A percentile compares a stretch with the other conserved stretches of the same genome.
Conservation (phyloP, 1,140 invertebrate species). For the Anoplophora glabripennis region DNA sequence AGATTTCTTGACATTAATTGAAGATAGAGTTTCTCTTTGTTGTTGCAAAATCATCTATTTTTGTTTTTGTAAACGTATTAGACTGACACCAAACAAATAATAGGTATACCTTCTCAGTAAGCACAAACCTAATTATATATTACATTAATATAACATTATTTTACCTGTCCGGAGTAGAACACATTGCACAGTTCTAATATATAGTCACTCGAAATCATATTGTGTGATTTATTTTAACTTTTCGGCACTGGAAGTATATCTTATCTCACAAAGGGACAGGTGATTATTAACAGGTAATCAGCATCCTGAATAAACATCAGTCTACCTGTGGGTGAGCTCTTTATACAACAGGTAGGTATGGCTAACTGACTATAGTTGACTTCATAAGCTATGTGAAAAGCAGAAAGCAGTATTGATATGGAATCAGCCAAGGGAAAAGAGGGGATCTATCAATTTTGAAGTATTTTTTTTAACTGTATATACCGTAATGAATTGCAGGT, state of each 20-base stretch:
- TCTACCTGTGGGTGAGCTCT: constrained; percentile 12
- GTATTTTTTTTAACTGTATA: too few relatives aligned
- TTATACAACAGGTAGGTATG: constrained; percentile 7
- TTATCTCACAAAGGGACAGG: too few relatives aligned
- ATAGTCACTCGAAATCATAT: constrained; percentile 75
- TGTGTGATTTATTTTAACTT: not conserved
- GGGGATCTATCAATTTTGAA: not conserved
- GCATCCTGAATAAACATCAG: too few relatives aligned
- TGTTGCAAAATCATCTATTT: too few relatives aligned
- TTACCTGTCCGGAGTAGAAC: constrained; percentile 83
- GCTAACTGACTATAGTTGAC: constrained; percentile 9
- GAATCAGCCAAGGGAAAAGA: not conserved
- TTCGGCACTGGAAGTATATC: too few relatives aligned
- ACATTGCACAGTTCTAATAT: constrained; percentile 84
- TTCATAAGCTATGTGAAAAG: constrained; percentile 4
- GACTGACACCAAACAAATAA: not conserved
- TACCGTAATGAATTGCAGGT: too few relatives aligned
- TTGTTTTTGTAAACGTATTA: too few relatives aligned
- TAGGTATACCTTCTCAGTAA: constrained; percentile 3
- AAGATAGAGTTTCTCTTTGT: too few relatives aligned
- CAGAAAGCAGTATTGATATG: constrained; percentile 2
- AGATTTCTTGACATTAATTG: too few relatives aligned
- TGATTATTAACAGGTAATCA: too few relatives aligned
- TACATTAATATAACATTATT: constrained; percentile 30
- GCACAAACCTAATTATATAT: constrained; percentile 1